Conservation (phyloP, 2,113 vertebrate species). For the Tyto alba region DNA sequence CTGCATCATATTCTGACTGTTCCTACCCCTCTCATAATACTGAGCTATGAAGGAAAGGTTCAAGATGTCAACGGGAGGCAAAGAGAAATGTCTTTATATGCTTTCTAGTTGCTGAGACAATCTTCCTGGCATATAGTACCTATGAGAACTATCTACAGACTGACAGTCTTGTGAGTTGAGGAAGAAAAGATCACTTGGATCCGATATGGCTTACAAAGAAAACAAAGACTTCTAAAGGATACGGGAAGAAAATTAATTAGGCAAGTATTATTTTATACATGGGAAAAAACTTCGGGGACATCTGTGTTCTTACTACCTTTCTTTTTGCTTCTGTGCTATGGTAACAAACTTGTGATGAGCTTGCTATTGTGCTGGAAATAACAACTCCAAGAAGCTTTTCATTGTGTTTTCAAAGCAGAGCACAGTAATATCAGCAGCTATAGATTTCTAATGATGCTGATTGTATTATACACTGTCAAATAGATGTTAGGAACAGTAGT, state of each 20-base stretch:
- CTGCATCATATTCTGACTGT: not conserved
- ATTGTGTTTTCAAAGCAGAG: not conserved
- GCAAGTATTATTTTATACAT: not conserved
- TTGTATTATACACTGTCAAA: not conserved
- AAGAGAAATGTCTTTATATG: not conserved
- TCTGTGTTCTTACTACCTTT: not conserved
- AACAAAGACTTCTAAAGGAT: not conserved
- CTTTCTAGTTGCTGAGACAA: not conserved
- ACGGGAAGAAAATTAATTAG: not conserved
- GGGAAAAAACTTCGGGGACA: not conserved
- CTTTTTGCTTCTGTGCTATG: not conserved
- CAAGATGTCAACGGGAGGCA: not conserved
- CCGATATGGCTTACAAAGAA: not conserved
- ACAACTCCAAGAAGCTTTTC: not conserved
- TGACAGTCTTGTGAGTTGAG: not conserved
- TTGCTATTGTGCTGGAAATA: not conserved
- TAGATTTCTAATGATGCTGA: not conserved
- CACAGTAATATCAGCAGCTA: not conserved
- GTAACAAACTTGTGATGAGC: not conserved
- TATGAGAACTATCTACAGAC: not conserved
- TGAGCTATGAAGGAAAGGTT: not conserved
- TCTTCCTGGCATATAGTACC: not conserved
- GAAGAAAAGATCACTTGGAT: not conserved
- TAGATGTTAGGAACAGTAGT: not conserved
- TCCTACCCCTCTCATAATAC: not conserved